Evolutionary conservation across 2,888 invertebrate genomes (phyloP).

Genomic region (Dendrolimus houi): DNA sequence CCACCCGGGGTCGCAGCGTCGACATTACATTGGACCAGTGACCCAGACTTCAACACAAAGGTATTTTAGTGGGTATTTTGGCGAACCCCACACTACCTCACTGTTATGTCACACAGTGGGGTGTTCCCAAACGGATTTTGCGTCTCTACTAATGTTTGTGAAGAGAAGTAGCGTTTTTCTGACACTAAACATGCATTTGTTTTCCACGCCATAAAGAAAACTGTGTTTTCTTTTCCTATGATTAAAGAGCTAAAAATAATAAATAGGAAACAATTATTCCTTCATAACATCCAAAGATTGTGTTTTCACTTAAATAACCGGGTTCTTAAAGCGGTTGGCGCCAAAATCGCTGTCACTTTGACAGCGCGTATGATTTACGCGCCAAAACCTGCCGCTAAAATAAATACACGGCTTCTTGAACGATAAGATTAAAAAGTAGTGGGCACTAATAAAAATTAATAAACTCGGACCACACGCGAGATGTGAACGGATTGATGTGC

Average conservation of each 20-base stretch:
- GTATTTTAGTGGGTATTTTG: no score
- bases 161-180: no score
- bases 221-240: slow-evolving; percentile 9
- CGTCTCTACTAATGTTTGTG: no score
- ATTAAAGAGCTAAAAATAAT: not conserved
- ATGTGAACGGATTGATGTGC: not conserved
- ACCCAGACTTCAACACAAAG: no score
- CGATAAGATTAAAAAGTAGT: slow-evolving; percentile 36
- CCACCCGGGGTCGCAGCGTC: no score
- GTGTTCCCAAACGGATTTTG: no score
- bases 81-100: no score
- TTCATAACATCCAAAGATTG: not conserved
- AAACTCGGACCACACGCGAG: slow-evolving; percentile 40
- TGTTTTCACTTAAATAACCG: slow-evolving; percentile 12
- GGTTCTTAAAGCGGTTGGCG: not conserved
- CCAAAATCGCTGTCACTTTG: slow-evolving; percentile 33
- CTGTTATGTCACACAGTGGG: no score
- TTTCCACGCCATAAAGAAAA: no score
- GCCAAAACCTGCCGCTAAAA: slow-evolving; percentile 28
- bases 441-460: slow-evolving; percentile 50
- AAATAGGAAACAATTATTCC: slow-evolving; percentile 1
- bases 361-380: slow-evolving; percentile 52
- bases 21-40: no score
- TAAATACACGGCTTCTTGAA: slow-evolving; percentile 40
- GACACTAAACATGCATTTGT: no score